Base-by-base conservation (phyloP, 2,797 vertebrate genomes). In the Galaxias olidus region DNA sequence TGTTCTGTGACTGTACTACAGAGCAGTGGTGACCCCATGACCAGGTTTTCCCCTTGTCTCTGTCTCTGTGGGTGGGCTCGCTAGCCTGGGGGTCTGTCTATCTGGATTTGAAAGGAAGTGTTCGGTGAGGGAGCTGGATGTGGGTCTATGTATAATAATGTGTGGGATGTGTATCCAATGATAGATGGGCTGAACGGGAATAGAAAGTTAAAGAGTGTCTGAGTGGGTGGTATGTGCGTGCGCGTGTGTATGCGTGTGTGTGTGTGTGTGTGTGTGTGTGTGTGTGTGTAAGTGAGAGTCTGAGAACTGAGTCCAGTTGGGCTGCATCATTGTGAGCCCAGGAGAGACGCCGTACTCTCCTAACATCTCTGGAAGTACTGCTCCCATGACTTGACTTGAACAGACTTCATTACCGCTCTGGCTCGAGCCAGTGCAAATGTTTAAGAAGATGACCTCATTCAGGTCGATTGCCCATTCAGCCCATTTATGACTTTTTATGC, bases 401-500 rank as follows among this genome's bases (percentile, higher is more conserved):
- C 57, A n/a, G 57, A 52, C 42, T 62, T 65, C 10, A 10, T 65
- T 20, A 52, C 47, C 73, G 43, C 49, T 30, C 61, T 78, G 73
- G 82, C 55, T 60, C 79, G 30, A 77, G 65, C 45, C 30, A 12
- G 30, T 59, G 59, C 63, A 10, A 19, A 44, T 55, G 19, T 76
- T 62, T 71, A 67, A 13, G 67, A 42, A 53, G 62, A 79, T 79
- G 68, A 82, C 59, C 61, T 80, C 63, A 86, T 73, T 30, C 49
- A 58, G 48, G 69, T 56, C 65, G 46, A 71, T 65, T 67, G 61
- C 55, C 63, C 53, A 50, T 66, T 9, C 65, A 49, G 66, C 68
- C 63, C 30, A 72, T 81, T 78, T 71, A 64, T 80, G 71, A 77
- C 68, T 63, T 65, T 57, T 75, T 72, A 68, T 71, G 61, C 64